A percentile compares a stretch with the other conserved stretches of the same genome.
phyloP scores from a whole-genome alignment of 2,113 vertebrate genomes.

The Melanotaenia duboulayi region DNA sequence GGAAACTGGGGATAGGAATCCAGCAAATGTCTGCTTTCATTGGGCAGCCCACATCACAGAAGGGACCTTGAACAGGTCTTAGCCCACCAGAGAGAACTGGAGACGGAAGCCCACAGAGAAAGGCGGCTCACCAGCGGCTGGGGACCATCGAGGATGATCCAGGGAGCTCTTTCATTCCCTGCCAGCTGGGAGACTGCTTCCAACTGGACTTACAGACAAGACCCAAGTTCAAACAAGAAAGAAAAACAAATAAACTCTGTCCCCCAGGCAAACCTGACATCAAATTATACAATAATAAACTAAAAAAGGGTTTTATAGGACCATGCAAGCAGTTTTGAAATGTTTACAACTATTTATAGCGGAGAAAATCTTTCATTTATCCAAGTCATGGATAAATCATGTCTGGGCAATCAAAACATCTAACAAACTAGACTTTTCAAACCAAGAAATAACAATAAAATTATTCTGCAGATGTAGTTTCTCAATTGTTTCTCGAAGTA shows the following conservation, averaged over 20 bases:
- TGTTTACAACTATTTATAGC: background rate
- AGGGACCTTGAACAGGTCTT: conserved; percentile 70
- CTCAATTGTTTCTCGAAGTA: too few relatives aligned
- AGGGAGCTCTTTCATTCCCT: conserved; percentile 71
- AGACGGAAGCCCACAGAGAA: conserved; percentile 67
- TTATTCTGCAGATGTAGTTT: too few relatives aligned
- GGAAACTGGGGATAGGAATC: conserved; percentile 65
- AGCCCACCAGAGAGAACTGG: conserved; percentile 60
- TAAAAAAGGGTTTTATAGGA: background rate
- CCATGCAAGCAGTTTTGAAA: background rate
- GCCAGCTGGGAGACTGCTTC: conserved; percentile 72
- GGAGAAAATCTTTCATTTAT: too few relatives aligned
- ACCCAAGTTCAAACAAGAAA: conserved; percentile 41
- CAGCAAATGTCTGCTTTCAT: conserved; percentile 56
- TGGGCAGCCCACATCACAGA: conserved; percentile 73
- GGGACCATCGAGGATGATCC: conserved; percentile 63
- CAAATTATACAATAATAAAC: conserved; percentile 27
- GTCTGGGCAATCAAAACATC: too few relatives aligned
- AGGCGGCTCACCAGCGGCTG: conserved; percentile 48
- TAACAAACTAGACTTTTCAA: too few relatives aligned
- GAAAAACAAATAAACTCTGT: conserved; percentile 19
- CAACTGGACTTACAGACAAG: conserved; percentile 65
- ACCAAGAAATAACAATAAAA: too few relatives aligned
- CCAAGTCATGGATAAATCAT: too few relatives aligned
- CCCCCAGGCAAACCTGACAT: conserved; percentile 29